A percentile compares a stretch with the other conserved stretches of the same genome.
Conservation (phyloP, 37 sponge, comb jelly and placozoan species). For the Amphimedon queenslandica region DNA sequence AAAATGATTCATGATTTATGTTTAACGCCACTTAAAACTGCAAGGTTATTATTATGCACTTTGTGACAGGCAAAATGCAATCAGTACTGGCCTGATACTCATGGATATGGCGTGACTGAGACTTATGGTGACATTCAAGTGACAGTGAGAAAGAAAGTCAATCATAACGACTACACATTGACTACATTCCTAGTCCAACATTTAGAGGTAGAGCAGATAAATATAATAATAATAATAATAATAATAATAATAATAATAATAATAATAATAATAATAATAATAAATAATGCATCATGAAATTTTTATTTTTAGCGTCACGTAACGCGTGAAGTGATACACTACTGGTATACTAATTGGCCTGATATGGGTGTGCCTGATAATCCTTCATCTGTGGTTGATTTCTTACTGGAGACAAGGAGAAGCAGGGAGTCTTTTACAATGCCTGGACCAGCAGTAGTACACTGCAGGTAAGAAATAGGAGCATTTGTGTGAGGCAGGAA, state of each 20-base stretch:
- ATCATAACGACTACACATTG: constrained; percentile 24
- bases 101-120: neutral
- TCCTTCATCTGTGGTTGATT: constrained; percentile 47
- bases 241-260: neutral
- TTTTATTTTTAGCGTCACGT: constrained; percentile 68
- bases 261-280: too few relatives aligned
- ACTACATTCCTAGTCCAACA: constrained; percentile 54
- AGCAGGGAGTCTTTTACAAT: neutral
- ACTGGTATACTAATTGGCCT: constrained; percentile 91
- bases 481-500: too few relatives aligned
- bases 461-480: constrained; percentile 63
- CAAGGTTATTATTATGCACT: too few relatives aligned
- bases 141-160: constrained; percentile 20
- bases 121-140: constrained; percentile 69
- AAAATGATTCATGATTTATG: neutral
- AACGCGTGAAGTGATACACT: constrained; percentile 65
- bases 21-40: neutral
- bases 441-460: constrained; percentile 69
- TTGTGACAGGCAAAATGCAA: constrained; percentile 59
- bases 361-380: constrained; percentile 79
- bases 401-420: constrained; percentile 21
- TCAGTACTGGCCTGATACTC: constrained; percentile 85
- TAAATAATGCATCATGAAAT: too few relatives aligned
- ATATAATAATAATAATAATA: neutral
- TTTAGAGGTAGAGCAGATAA: constrained; percentile 31